Base-by-base conservation (phyloP, 2,113 vertebrate genomes). In the Phasianus colchicus region DNA sequence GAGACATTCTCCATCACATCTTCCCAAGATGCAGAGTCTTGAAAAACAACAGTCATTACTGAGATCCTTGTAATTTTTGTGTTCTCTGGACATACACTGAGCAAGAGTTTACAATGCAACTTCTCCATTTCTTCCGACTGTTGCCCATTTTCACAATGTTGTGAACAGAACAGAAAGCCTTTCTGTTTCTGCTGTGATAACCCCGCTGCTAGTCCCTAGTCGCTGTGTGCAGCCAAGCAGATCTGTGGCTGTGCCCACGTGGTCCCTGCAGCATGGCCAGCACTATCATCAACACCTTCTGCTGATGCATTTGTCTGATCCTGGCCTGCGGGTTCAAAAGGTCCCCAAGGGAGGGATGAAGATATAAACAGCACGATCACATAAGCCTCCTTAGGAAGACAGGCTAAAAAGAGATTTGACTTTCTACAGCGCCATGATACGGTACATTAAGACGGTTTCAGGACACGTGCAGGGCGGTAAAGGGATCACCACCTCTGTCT, bases 371-470 rank as follows among this genome's bases (percentile, higher is more conserved):
- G 92, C 93, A 75, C 43, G 76, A 95, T 65, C 61, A 43, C 70
- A 93, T 96, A 96, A 96, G 90, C 90, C 88, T 92, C 52, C 92
- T 96, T 89, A 95, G 89, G 77, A 93, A 95, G 86, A 50, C 16
- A 0, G 74, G 74, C 91, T 95, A 87, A 87, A 96, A 94, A 88
- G 89, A 90, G 95, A 92, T 96, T 82, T 89, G 81, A 90, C 94
- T 95, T 95, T 94, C 95, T 94, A 48, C 78, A 84, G 54, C 73
- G 71, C 66, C 66, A 92, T 94, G 92, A 94, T 96, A 94, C 36
- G 16, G 81, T 34, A 42, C 50, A n/a, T 57, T 83, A 67, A 91
- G 88, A 83, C 5, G 24, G 69, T 66, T 88, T 72, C 69, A 71
- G 85, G 90, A 57, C 69, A 1, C 6, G 3, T 3, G 3, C 61